phyloP scores from a whole-genome alignment of 2,797 vertebrate genomes.

The Sebastiscus albofasciatus region DNA sequence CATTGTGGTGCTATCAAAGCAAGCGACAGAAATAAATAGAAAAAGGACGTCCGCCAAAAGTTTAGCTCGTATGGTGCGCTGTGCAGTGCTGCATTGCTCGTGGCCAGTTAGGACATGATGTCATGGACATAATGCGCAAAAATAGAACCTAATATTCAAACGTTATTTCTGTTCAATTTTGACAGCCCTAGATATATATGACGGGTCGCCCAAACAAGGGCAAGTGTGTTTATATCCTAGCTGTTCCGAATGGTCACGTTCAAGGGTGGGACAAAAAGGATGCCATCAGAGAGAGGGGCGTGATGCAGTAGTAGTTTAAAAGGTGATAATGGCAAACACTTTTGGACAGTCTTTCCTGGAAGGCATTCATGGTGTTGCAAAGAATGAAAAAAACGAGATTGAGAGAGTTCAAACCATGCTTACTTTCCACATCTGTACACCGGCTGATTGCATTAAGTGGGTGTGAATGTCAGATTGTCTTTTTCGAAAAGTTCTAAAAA shows the following conservation, averaged over 20 bases:
- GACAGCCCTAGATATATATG: background rate
- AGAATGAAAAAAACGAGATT: background rate
- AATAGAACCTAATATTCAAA: too few relatives aligned
- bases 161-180: accelerated
- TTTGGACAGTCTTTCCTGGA: accelerated
- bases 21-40: too few relatives aligned
- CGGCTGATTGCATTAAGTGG: background rate
- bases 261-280: background rate
- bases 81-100: too few relatives aligned
- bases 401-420: background rate
- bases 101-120: too few relatives aligned
- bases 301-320: background rate
- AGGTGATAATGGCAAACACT: background rate
- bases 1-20: too few relatives aligned
- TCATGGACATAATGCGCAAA: too few relatives aligned
- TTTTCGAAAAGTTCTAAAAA: background rate
- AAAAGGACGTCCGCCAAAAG: too few relatives aligned
- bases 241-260: background rate
- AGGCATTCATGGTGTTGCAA: background rate
- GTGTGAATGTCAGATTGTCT: background rate
- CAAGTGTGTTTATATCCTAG: background rate
- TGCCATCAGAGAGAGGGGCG: background rate
- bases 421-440: background rate
- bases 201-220: background rate
- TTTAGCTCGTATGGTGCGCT: too few relatives aligned